Conservation (phyloP, 2,797 vertebrate genomes). For the Phoebastria nigripes region DNA sequence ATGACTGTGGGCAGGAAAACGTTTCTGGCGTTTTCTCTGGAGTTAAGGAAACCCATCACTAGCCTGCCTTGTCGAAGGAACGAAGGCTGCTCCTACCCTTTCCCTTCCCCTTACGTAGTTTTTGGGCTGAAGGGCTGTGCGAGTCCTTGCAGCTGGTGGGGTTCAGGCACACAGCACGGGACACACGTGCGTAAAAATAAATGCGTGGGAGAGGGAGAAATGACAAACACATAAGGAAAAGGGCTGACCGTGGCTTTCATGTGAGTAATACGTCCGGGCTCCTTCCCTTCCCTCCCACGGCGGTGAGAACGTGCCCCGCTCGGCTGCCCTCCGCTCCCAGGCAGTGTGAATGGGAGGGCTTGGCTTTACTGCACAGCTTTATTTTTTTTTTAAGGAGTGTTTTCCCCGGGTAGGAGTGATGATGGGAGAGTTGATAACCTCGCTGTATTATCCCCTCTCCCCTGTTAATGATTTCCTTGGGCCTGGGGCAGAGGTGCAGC, state of each 20-base stretch:
- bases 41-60: not conserved
- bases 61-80: not conserved
- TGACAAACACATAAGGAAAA: not conserved
- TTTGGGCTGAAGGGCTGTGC: not conserved
- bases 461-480: conserved; percentile 7
- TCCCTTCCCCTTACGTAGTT: rapidly evolving
- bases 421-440: not conserved
- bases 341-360: rapidly evolving
- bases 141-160: not conserved
- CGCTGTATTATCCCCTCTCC: not conserved
- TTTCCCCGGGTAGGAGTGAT: not conserved
- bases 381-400: not conserved
- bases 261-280: not conserved
- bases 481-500: not conserved
- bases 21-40: not conserved
- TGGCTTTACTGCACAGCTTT: not conserved
- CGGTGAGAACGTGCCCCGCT: rapidly evolving
- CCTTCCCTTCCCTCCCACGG: not conserved
- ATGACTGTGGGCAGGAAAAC: not conserved
- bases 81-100: not conserved
- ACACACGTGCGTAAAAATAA: not conserved
- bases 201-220: not conserved
- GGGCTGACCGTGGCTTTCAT: not conserved
- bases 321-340: not conserved
- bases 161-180: not conserved